These are phyloP conservation scores for Melanotaenia parkinsoni DNA, from an alignment of 2,797 vertebrate genomes.

Conservation along the genomic window DNA sequence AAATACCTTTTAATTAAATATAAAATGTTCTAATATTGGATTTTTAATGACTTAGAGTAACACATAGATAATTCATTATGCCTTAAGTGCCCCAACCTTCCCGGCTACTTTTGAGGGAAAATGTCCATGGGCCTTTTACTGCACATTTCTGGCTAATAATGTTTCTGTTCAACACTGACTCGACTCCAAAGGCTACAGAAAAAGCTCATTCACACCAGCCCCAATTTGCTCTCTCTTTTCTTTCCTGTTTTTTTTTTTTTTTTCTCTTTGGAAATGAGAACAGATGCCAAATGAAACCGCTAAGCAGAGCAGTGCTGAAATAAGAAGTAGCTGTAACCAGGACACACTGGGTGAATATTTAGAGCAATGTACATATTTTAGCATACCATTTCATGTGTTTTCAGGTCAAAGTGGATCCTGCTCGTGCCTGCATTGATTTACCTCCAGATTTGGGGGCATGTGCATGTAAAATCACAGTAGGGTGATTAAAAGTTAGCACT, in stretches of 20 bases:
- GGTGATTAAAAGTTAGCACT: conserved; percentile 34
- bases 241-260: conserved; percentile 6
- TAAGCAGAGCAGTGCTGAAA: conserved; percentile 71
- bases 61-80: conserved; percentile 54
- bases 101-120: conserved; percentile 8
- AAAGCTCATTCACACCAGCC: conserved; percentile 43
- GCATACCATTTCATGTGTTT: conserved; percentile 63
- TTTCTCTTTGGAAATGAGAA: conserved; percentile 61
- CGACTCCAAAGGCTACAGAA: conserved; percentile 41
- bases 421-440: conserved; percentile 41
- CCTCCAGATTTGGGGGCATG: conserved; percentile 29
- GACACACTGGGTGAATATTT: conserved; percentile 71
- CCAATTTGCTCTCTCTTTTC: conserved; percentile 20
- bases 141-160: conserved; percentile 42
- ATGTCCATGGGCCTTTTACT: conserved; percentile 8
- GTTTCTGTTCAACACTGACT: conserved; percentile 47
- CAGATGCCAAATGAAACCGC: conserved; percentile 75
- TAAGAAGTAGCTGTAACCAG: conserved; percentile 69
- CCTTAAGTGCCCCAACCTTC: conserved; percentile 38
- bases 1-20: conserved; percentile 17
- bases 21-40: neutral
- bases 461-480: conserved; percentile 34
- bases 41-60: conserved; percentile 37
- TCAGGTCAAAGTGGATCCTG: conserved; percentile 59
- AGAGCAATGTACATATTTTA: conserved; percentile 72